These are phyloP conservation scores for Caenorhabditis wallacei DNA, from an alignment of 2,888 invertebrate genomes.

Conservation along the genomic window DNA sequence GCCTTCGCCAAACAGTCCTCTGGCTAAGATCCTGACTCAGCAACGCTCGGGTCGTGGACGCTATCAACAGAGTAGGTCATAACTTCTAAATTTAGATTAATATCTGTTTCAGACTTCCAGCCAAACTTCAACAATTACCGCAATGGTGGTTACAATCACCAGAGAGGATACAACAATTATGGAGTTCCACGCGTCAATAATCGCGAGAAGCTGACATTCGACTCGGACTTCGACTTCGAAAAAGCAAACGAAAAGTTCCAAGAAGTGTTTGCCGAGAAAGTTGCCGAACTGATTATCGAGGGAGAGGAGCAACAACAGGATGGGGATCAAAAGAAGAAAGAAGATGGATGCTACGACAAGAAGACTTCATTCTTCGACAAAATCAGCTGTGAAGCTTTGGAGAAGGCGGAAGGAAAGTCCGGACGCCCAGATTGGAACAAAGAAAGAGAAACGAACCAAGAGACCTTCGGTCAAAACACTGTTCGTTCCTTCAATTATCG, in stretches of 20 bases:
- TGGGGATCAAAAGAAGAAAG: slow-evolving; percentile 49
- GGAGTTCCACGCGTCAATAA: slow-evolving; percentile 69
- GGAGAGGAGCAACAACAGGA: slow-evolving; percentile 63
- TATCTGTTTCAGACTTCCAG: slow-evolving; percentile 30
- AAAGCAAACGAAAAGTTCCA: slow-evolving; percentile 98
- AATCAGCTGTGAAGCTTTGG: slow-evolving; percentile 94
- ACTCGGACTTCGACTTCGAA: slow-evolving; percentile 95
- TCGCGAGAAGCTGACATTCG: slow-evolving; percentile 80
- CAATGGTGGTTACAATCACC: slow-evolving; percentile 64
- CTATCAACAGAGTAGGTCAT: slow-evolving; percentile 16
- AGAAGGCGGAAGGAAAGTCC: slow-evolving; percentile 80
- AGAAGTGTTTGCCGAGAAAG: slow-evolving; percentile 72
- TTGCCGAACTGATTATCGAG: slow-evolving; percentile 67
- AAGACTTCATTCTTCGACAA: slow-evolving; percentile 98
- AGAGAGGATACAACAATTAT: too few species aligned
- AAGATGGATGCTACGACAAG: slow-evolving; percentile 91
- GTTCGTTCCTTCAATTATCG: slow-evolving; percentile 77
- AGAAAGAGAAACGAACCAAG: slow-evolving; percentile 82
- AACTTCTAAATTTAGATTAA: neutral
- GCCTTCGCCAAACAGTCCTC: slow-evolving; percentile 67
- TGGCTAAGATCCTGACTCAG: slow-evolving; percentile 51
- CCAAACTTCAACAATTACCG: slow-evolving; percentile 58
- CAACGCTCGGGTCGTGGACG: slow-evolving; percentile 53
- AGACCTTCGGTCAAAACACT: slow-evolving; percentile 82
- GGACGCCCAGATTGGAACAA: slow-evolving; percentile 82